Base-by-base conservation (phyloP, 2,888 invertebrate genomes). In the Xestia c-nigrum region DNA sequence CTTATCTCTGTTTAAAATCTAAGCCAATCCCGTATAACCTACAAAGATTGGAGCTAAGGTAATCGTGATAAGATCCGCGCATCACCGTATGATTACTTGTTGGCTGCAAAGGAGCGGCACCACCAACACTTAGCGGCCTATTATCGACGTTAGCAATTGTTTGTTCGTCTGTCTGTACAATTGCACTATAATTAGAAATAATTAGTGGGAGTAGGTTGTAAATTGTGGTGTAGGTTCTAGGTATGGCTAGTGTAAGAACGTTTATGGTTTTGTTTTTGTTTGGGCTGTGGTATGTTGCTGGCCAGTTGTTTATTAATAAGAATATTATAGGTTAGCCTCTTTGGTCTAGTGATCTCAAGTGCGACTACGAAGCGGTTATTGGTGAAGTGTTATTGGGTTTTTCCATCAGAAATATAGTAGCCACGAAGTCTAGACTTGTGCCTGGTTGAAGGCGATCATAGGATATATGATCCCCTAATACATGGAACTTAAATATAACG, bases 111-210 rank as follows among this genome's bases (percentile, higher is more conserved):
- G 84, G 82, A 78, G 81, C 84, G 82, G 80, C 78, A 79, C 59
- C 84, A 83, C 86, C 88, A 64, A 87, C 87, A 89, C 88, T 91
- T 91, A 91, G 89, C 89, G 72, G 77, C 72, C 88, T 83, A 91
- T 92, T 92, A 92, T 90, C 91, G 89, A 81, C 85, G 85, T 88
- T 91, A 86, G 89, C 91, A 87, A 89, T 90, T 88, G 90, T 88
- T 91, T 90, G 87, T 83, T 87, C 88, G 89, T 87, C 87, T 86
- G 83, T 80, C 72, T 84, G 84, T 87, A 85, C 89, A 81, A 89
- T 89, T 88, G 89, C 78, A 87, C 82, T 88, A 69, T 85, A 88
- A 88, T 88, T 88, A 88, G 86, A 81, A 80, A 88, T 88, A 88
- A 88, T 88, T 88, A 85, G 74, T 80, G 46, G 24, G 72, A 77